Base-by-base conservation (phyloP, 2,113 vertebrate species). In the Corvus cornix region DNA sequence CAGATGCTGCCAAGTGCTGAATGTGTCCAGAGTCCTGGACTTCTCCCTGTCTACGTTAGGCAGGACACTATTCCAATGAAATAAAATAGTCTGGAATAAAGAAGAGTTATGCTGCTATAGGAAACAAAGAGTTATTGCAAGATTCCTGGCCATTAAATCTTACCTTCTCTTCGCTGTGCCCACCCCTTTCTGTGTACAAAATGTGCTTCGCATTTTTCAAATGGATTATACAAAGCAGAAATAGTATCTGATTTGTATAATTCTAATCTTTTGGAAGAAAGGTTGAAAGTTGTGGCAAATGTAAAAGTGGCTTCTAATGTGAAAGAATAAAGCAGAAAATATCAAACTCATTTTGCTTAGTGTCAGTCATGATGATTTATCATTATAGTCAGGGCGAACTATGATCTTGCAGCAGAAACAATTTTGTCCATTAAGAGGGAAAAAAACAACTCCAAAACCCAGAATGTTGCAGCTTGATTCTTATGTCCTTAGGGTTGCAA, bases 401-500 rank as follows among this genome's bases (percentile, higher is more conserved):
- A 75, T 87, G 95, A 94, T 98, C 94, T 97, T 52, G 17, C 84
- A 94, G 95, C 93, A 97, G 97, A 96, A 98, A 97, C 95, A 97
- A 96, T 97, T 98, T 97, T 97, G 96, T 91, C 96, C 84, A 93
- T 95, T 97, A 97, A 96, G 85, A 96, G 62, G 64, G 76, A 51
- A 86, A 76, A 89, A 93, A 90, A 24, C 28, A 84, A 13, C n/a
- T 62, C 58, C 37, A 8, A 89, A 96, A 11, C 69, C 2, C 88
- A 96, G 92, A 98, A 96, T 97, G 96, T 97, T 98, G 96, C 90
- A 91, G 93, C 95, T 97, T 96, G 94, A 93, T 96, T 97, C 96
- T 97, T 98, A 94, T 97, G 95, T 98, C 95, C 97, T 97, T 98
- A 96, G 97, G 97, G 96, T 97, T 97, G 93, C 87, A 95, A 96